Evolutionary conservation across 1,140 invertebrate species (phyloP), one percentile per base, ranked within the genome.

Genomic region (Globodera rostochiensis): DNA sequence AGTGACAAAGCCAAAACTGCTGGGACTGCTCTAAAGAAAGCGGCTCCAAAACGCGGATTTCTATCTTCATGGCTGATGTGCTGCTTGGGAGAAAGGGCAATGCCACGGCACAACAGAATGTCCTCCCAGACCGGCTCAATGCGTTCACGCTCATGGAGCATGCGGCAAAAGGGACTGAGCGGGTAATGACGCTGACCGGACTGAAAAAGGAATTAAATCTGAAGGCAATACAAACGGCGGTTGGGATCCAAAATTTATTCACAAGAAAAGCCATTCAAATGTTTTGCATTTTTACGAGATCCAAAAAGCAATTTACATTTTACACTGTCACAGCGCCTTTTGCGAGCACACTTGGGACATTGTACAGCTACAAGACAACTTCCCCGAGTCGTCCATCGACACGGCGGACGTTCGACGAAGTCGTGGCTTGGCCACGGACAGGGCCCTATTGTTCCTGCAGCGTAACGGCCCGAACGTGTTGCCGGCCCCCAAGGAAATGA

Each of bases 331-430:
- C 80, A 82, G 80, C 45, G 49, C 64, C 6, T 82, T 82, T 74
- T 82, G 77, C 60, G 82, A 83, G 50, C 82, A 83, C 50, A 78
- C 74, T n/a, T 83, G 82, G 82, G 81, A 83, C 67, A 45, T 84
- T 19, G 73, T 75, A 45, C 45, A 77, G 46, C 25, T 83, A 19
- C 36, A 19, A 19, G 13, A 60, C 15, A 79, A 85, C 50, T 73
- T 73, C 36, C 67, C 80, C 19, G 49, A 83, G 45, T 83, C 81
- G 25, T 47, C 25, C 70, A 79, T 83, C 46, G 64, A 83, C 66
- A 6, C 73, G 57, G 57, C 45, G 49, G 82, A 71, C 71, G 77
- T 13, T 74, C 81, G n/a, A 50, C 64, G 19, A 25, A 83, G 57
- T 11, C 49, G 50, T 64, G 82, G 82, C 25, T 21, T 83, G 9